Evolutionary conservation across 2,797 vertebrate genomes (phyloP).

Genomic region (Rhinogobio ventralis): DNA sequence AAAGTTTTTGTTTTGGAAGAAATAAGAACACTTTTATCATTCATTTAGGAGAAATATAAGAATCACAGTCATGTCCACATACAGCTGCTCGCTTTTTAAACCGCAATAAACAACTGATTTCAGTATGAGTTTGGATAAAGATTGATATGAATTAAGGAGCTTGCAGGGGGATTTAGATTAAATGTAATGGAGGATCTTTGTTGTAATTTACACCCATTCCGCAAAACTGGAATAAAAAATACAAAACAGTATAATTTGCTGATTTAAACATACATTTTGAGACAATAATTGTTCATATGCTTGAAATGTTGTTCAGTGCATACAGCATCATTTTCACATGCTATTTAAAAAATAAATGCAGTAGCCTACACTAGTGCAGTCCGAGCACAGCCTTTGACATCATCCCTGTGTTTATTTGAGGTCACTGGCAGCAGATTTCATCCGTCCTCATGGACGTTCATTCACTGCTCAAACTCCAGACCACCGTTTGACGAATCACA

Average conservation of each 20-base stretch:
- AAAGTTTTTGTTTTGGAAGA: neutral
- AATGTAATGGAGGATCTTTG: neutral
- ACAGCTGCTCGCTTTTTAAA: neutral
- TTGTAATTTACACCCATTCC: neutral
- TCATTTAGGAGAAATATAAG: neutral
- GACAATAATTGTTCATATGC: neutral
- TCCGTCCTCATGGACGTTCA: neutral
- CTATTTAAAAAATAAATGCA: neutral
- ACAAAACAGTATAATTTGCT: neutral
- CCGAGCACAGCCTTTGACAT: neutral
- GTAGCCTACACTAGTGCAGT: neutral
- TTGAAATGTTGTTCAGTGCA: neutral
- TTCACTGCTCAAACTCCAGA: neutral
- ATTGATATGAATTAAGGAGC: neutral
- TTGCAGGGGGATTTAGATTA: neutral
- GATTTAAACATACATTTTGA: neutral
- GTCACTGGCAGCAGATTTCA: neutral
- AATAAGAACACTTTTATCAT: neutral
- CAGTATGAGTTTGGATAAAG: neutral
- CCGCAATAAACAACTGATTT: neutral
- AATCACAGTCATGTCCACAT: neutral
- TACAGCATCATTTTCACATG: neutral
- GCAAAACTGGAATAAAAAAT: neutral
- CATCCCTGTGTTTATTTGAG: neutral
- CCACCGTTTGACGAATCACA: neutral